Evolutionary conservation across 2,113 vertebrate genomes (phyloP), one percentile per base, ranked within the genome.

Genomic region (Gavialis gangeticus): DNA sequence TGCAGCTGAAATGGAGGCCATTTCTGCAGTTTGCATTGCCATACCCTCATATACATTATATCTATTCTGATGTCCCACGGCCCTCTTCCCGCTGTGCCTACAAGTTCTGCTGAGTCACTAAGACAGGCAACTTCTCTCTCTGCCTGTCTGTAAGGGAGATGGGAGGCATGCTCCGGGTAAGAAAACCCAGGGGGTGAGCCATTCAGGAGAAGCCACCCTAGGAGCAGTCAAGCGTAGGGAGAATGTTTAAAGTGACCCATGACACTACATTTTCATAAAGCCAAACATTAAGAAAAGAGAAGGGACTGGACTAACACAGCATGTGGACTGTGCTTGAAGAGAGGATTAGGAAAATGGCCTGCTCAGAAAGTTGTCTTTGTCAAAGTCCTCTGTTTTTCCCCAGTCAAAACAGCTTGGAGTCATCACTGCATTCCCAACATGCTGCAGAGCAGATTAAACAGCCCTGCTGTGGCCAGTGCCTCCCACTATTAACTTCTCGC

Each of bases 1-100:
- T 89, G 79, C 34, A 82, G 83, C 87, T 91, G 82, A 95, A 95
- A 92, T 89, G 89, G 58, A 94, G 93, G 82, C 93, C 96, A 9
- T 96, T 96, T 94, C 91, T 91, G 87, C 89, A 86, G 78, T 22
- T 85, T 94, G 87, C 75, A 57, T 95, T 91, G 85, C 92, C 89
- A 93, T 92, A 95, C 46, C 1, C 82, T 91, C 90, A 84, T 82
- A 84, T 69, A 77, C 10, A 1, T 71, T 87, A 81, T 0, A 87
- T 82, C 75, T 90, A 93, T 96, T 96, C 92, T 0, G 10, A 94
- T 93, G 95, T 90, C 88, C 85, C 71, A 59, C 90, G 85, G 54
- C 79, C 91, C 59, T 63, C 66, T 88, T 76, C 76, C 88, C 1
- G 2, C 0, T 1, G 80, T 80, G 62, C 85, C 85, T 89, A 82